Percentiles rank a stretch among this genome's conserved stretches.
Conservation (phyloP, 2,797 vertebrate species). For the Poecilia picta region DNA sequence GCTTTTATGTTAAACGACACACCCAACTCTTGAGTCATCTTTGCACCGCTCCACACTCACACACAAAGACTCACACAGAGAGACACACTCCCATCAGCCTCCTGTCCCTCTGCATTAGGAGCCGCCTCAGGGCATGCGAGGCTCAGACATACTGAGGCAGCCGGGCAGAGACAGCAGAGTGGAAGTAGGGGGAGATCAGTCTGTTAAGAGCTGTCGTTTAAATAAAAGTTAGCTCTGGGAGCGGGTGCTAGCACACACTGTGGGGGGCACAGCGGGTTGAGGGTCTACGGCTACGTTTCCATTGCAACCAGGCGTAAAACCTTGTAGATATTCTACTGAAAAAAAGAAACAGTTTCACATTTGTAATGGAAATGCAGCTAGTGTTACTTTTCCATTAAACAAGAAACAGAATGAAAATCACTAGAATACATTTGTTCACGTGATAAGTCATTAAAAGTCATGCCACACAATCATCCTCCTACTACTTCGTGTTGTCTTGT, state of each 20-base stretch:
- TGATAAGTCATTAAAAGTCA: too few relatives aligned
- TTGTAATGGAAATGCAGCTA: too few relatives aligned
- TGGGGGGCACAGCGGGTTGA: not conserved
- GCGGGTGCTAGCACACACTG: conserved; percentile 26
- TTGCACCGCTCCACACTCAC: not conserved
- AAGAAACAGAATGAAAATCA: too few relatives aligned
- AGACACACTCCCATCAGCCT: conserved; percentile 46
- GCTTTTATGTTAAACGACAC: conserved; percentile 58
- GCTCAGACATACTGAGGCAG: conserved; percentile 44
- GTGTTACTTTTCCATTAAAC: too few relatives aligned
- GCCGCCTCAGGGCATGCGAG: conserved; percentile 76
- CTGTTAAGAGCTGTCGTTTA: conserved; percentile 79
- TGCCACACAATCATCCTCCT: too few relatives aligned
- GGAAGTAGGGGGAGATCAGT: conserved; percentile 39
- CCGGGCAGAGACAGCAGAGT: conserved; percentile 41
- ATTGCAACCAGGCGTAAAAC: too few relatives aligned
- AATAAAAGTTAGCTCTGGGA: conserved; percentile 74
- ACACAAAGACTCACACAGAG: conserved; percentile 18
- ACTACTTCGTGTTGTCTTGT: too few relatives aligned
- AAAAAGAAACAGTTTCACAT: too few relatives aligned
- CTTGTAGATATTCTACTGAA: too few relatives aligned
- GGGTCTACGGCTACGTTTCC: not conserved
- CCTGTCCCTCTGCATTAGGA: conserved; percentile 79
- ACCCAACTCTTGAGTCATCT: conserved; percentile 42
- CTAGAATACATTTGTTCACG: too few relatives aligned